Evolutionary conservation across 1,140 invertebrate genomes (phyloP).

Genomic region (Danaus melanippus): DNA sequence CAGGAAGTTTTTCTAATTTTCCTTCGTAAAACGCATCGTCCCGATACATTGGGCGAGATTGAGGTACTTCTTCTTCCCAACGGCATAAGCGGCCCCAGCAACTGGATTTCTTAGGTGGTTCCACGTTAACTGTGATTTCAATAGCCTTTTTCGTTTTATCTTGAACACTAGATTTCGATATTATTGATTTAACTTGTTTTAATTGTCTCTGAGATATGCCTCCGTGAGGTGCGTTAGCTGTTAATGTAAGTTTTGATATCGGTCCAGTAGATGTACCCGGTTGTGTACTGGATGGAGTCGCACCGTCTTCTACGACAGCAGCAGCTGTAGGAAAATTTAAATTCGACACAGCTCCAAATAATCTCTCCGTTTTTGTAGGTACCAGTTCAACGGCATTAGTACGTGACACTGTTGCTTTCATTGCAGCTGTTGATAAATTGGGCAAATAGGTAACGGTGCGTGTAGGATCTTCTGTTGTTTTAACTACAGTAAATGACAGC

Average conservation of each 20-base stretch:
- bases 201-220: conserved; percentile 49
- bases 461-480: conserved; percentile 45
- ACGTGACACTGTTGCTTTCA: conserved; percentile 23
- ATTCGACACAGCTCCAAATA: conserved; percentile 57
- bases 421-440: conserved; percentile 35
- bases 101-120: conserved; percentile 31
- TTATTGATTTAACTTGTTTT: conserved; percentile 57
- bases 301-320: conserved; percentile 38
- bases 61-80: conserved; percentile 51
- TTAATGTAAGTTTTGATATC: conserved; percentile 45
- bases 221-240: conserved; percentile 38
- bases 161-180: conserved; percentile 49
- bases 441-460: conserved; percentile 64
- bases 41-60: conserved; percentile 82
- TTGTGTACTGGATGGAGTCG: conserved; percentile 21
- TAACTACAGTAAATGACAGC: conserved; percentile 45
- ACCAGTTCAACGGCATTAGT: conserved; percentile 27
- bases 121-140: conserved; percentile 33
- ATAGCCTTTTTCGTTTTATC: conserved; percentile 35
- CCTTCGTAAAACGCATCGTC: conserved; percentile 91
- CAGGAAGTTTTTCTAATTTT: conserved; percentile 81
- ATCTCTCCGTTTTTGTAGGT: conserved; percentile 44
- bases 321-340: conserved; percentile 57
- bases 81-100: conserved; percentile 44
- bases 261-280: conserved; percentile 41